A percentile compares a stretch with the other conserved stretches of the same genome.
Evolutionary conservation across 2,888 invertebrate genomes (phyloP).

Genomic region (Melangyna quadrimaculata): DNA sequence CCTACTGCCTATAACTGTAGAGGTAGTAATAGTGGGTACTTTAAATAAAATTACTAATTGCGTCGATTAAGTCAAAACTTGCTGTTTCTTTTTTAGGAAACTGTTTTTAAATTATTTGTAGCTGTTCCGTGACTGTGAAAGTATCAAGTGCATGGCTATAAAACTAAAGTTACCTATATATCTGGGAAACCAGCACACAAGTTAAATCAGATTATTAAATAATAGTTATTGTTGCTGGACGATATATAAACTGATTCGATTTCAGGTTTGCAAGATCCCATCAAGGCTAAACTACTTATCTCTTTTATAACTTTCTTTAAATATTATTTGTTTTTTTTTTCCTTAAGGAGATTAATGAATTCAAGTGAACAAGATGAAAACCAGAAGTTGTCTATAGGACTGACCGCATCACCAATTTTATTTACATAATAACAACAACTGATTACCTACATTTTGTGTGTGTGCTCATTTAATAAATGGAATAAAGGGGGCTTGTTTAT

Average conservation of each 20-base stretch:
- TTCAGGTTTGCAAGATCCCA: conserved; percentile 9
- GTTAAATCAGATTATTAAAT: not conserved
- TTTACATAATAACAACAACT: conserved; percentile 20
- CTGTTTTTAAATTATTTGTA: no score
- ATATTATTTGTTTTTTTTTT: not conserved
- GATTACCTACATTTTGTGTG: not conserved
- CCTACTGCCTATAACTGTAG: no score
- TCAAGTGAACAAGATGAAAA: not conserved
- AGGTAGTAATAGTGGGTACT: no score
- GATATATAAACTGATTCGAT: not conserved
- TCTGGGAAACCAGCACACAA: not conserved
- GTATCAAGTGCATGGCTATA: no score
- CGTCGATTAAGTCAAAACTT: no score
- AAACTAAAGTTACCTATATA: no score
- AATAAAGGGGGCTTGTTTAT: not conserved
- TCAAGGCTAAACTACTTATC: conserved; percentile 11
- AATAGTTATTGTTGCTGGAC: not conserved
- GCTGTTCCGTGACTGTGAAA: no score
- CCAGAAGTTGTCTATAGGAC: not conserved
- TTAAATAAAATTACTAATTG: no score
- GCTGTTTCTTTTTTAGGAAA: no score
- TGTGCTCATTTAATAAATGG: not conserved
- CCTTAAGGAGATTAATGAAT: conserved; percentile 3
- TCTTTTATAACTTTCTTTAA: conserved; percentile 9
- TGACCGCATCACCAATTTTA: not conserved